Evolutionary conservation across 1,140 invertebrate species (phyloP), one percentile per base, ranked within the genome.

Genomic region (Orius insidiosus): DNA sequence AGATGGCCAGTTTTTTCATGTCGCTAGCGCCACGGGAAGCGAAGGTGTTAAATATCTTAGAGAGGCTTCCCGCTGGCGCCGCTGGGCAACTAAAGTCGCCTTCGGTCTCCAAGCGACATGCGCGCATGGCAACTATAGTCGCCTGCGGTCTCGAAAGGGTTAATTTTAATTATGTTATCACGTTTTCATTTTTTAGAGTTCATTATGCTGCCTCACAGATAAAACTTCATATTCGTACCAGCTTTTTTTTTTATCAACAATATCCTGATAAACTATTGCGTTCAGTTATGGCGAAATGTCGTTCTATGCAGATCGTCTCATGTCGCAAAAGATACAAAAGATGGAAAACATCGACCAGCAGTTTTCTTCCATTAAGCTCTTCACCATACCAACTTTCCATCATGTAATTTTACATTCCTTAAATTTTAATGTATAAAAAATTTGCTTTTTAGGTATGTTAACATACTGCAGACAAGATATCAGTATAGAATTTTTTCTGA

Each of bases 201-300:
- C 74, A 0, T 62, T 83, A 51, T 72, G 70, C 45, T 70, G 68
- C 45, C 63, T 63, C 13, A 65, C 68, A 15, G 74, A 80, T 50
- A 70, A 72, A 53, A 66, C 68, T 5, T 68, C 68, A 0, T 76
- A 69, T 62, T 69, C 69, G 1, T 71, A 74, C 53, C 74, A 79
- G 31, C 57, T 80, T n/a, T 79, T 77, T 49, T 69, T 72, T 81
- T 18, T 82, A 80, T 53, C 75, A 80, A 50, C 69, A 76, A 49
- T 82, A 76, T 60, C 68, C 74, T 0, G 76, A 82, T 45, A 62
- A 60, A 33, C 54, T 77, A 0, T 55, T 82, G 1, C 58, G 69
- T 37, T 62, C 62, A 0, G 74, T 72, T 0, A 68, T 81, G 51
- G 56, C 62, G 0, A 70, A 72, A 52, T 66, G 78, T 3, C 60